A percentile compares a stretch with the other conserved stretches of the same genome.
These are phyloP conservation scores for Sceloporus undulatus DNA, from an alignment of 2,113 vertebrate species.

Conservation along the genomic window DNA sequence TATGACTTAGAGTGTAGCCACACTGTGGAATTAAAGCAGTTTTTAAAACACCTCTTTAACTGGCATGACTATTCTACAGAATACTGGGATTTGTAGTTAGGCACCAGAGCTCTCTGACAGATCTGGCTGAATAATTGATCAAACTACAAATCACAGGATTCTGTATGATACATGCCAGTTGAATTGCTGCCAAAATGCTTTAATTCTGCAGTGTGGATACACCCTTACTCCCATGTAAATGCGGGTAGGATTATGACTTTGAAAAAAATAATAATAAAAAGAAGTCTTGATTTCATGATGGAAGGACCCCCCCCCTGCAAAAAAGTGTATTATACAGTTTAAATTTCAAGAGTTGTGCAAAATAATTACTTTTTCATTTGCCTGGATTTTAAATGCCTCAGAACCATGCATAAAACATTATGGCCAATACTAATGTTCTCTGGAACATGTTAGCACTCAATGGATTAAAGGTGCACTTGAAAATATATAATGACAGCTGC, in stretches of 20 bases:
- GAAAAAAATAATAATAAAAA: neutral
- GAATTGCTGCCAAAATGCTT: too few relatives aligned
- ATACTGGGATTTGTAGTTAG: too few relatives aligned
- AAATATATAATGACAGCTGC: conserved; percentile 5
- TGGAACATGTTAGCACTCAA: conserved; percentile 2
- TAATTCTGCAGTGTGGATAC: too few relatives aligned
- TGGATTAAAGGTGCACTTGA: conserved; percentile 5
- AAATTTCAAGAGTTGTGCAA: neutral
- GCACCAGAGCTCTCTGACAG: too few relatives aligned
- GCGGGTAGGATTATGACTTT: neutral
- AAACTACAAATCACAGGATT: too few relatives aligned
- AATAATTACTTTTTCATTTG: neutral
- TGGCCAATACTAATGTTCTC: conserved; percentile 10
- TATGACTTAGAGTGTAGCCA: neutral
- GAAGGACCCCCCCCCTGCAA: neutral
- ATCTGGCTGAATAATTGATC: too few relatives aligned
- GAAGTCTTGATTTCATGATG: neutral
- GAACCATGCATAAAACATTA: conserved; percentile 32
- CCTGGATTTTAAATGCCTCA: conserved; percentile 4
- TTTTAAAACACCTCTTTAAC: too few relatives aligned
- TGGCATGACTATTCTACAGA: too few relatives aligned
- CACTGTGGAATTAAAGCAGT: too few relatives aligned
- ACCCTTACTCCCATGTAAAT: neutral
- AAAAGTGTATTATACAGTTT: neutral
- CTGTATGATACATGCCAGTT: too few relatives aligned